phyloP scores from a whole-genome alignment of 1,140 invertebrate species.

The Camponotus floridanus region DNA sequence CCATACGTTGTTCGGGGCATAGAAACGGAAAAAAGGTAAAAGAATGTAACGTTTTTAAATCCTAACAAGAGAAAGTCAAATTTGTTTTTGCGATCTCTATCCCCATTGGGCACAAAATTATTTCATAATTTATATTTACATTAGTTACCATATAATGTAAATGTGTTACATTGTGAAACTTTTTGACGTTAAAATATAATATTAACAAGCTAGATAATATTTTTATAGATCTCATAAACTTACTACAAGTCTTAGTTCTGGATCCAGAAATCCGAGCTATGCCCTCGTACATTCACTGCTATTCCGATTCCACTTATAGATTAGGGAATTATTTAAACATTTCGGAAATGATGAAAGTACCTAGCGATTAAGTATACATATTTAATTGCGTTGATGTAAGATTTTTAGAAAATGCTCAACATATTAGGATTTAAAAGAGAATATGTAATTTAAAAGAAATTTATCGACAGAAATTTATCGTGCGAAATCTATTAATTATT shows the following conservation, averaged over 20 bases:
- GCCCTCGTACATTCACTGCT: slow-evolving; percentile 30
- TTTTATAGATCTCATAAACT: slow-evolving; percentile 6
- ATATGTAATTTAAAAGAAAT: slow-evolving; percentile 15
- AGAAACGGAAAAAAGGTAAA: neutral
- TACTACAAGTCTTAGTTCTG: slow-evolving; percentile 26
- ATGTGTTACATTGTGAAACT: slow-evolving; percentile 10
- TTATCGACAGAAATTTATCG: slow-evolving; percentile 1
- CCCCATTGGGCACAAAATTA: no score
- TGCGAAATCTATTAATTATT: neutral
- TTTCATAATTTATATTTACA: neutral
- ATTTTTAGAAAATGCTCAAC: slow-evolving; percentile 2
- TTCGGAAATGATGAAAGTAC: slow-evolving; percentile 76
- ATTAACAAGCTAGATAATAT: slow-evolving; percentile 20
- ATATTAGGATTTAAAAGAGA: slow-evolving; percentile 19
- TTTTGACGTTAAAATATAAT: slow-evolving; percentile 17
- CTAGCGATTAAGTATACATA: slow-evolving; percentile 64
- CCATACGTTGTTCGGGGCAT: neutral
- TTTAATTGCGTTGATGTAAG: slow-evolving; percentile 26
- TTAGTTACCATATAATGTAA: neutral
- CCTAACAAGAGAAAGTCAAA: neutral
- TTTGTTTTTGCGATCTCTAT: neutral
- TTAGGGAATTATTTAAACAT: slow-evolving; percentile 22
- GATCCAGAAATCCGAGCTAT: slow-evolving; percentile 34
- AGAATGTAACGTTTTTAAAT: neutral
- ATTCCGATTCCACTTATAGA: slow-evolving; percentile 6